Conservation (phyloP, 1,140 invertebrate species). For the Drosophila rufa region DNA sequence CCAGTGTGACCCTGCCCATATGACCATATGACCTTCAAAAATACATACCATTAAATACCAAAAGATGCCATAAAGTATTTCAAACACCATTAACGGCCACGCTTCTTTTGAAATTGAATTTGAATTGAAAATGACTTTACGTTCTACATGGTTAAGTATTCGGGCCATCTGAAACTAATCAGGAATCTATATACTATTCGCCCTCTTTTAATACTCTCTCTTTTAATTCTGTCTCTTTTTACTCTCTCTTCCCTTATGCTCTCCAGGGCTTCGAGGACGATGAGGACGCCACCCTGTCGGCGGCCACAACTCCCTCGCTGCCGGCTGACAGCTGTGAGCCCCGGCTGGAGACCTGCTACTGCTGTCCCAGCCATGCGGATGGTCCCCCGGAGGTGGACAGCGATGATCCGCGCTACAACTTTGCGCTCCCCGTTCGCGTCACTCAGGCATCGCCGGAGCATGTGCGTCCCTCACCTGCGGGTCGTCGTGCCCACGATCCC, state of each 20-base stretch:
- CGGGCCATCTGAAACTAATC: too few relatives aligned
- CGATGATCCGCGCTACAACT: conserved; percentile 64
- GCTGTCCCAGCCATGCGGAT: conserved; percentile 64
- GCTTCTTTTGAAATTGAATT: neutral
- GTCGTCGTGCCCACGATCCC: conserved; percentile 68
- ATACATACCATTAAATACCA: too few relatives aligned
- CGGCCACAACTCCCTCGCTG: conserved; percentile 80
- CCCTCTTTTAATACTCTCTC: too few relatives aligned
- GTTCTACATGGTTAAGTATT: too few relatives aligned
- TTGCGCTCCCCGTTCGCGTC: conserved; percentile 58
- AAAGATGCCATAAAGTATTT: neutral
- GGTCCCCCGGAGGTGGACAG: conserved; percentile 66
- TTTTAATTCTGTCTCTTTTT: neutral
- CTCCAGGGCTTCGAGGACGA: conserved; percentile 83
- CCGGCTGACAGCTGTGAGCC: conserved; percentile 58
- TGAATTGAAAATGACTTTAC: too few relatives aligned
- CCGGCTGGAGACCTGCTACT: conserved; percentile 70
- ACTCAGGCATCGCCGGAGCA: conserved; percentile 67
- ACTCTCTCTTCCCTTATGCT: too few relatives aligned
- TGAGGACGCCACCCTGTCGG: conserved; percentile 86
- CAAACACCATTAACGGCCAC: neutral
- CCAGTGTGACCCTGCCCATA: neutral
- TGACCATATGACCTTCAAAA: too few relatives aligned
- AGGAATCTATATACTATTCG: too few relatives aligned
- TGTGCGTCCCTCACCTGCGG: neutral